phyloP scores from a whole-genome alignment of 2,888 invertebrate genomes.

The Clunio marinus region DNA sequence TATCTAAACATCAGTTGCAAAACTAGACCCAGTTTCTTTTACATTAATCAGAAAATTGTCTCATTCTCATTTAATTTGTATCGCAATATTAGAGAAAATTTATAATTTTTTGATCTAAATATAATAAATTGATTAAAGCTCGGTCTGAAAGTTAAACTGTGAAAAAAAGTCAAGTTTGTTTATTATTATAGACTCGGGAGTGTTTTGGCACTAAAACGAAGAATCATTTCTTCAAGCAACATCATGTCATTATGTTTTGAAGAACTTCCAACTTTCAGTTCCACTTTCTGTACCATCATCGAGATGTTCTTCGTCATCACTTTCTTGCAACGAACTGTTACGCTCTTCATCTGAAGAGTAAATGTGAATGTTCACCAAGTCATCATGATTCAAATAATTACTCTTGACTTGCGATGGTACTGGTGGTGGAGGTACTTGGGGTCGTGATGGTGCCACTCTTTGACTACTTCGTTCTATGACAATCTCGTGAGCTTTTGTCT shows the following conservation, averaged over 20 bases:
- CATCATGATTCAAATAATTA: constrained; percentile 37
- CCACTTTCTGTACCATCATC: constrained; percentile 54
- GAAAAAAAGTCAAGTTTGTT: no score
- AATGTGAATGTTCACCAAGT: constrained; percentile 41
- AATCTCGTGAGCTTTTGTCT: constrained; percentile 42
- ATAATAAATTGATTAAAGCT: no score
- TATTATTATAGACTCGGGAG: no score
- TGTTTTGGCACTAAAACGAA: constrained; percentile 9
- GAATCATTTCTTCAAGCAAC: constrained; percentile 57
- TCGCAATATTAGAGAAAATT: no score
- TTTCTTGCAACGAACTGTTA: constrained; percentile 41
- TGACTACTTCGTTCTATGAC: background rate
- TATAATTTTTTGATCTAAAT: no score
- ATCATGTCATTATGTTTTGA: constrained; percentile 55
- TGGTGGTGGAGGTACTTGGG: constrained; percentile 41
- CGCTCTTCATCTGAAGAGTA: constrained; percentile 42
- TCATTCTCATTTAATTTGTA: no score
- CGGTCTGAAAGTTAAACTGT: no score
- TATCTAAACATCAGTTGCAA: no score
- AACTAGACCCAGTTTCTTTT: no score
- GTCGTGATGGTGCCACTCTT: constrained; percentile 42
- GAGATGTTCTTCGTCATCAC: constrained; percentile 65
- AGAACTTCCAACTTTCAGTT: constrained; percentile 23
- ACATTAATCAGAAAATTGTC: no score
- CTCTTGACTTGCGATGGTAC: background rate